phyloP scores from a whole-genome alignment of 2,888 invertebrate genomes.

The Agrypnus murinus region DNA sequence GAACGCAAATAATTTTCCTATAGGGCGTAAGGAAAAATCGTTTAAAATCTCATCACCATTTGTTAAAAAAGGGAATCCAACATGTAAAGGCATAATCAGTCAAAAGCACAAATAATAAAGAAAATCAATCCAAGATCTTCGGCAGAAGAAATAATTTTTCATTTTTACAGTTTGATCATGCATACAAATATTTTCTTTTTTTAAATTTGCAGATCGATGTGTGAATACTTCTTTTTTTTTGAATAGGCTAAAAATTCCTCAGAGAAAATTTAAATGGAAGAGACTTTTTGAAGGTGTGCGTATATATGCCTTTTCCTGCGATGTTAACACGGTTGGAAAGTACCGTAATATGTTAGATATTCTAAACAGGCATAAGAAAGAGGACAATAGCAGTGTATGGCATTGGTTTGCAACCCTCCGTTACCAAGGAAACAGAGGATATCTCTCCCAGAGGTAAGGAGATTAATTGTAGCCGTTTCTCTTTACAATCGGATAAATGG shows the following conservation, averaged over 20 bases:
- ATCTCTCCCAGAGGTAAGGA: constrained; percentile 71
- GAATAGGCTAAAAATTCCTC: constrained; percentile 10
- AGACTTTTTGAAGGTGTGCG: constrained; percentile 9
- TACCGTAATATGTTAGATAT: constrained; percentile 54
- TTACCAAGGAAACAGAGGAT: constrained; percentile 66
- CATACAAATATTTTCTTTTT: not conserved
- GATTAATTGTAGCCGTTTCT: constrained; percentile 72
- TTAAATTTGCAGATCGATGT: not conserved
- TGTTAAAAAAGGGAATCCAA: not conserved
- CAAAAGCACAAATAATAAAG: not conserved
- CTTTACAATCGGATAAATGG: constrained; percentile 71
- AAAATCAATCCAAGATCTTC: not conserved
- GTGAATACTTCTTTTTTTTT: not conserved
- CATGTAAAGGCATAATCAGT: too few species aligned
- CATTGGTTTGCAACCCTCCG: constrained; percentile 62
- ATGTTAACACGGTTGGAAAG: constrained; percentile 32
- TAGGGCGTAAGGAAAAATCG: not conserved
- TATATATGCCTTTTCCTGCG: constrained; percentile 26
- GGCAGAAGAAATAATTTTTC: not conserved
- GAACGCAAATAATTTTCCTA: too few species aligned
- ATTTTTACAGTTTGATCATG: not conserved
- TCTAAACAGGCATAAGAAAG: constrained; percentile 59
- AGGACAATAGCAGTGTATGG: constrained; percentile 60
- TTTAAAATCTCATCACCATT: not conserved
- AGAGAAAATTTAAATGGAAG: constrained; percentile 7